Base-by-base conservation (phyloP, 2,888 invertebrate genomes). In the Sympetrum striolatum region DNA sequence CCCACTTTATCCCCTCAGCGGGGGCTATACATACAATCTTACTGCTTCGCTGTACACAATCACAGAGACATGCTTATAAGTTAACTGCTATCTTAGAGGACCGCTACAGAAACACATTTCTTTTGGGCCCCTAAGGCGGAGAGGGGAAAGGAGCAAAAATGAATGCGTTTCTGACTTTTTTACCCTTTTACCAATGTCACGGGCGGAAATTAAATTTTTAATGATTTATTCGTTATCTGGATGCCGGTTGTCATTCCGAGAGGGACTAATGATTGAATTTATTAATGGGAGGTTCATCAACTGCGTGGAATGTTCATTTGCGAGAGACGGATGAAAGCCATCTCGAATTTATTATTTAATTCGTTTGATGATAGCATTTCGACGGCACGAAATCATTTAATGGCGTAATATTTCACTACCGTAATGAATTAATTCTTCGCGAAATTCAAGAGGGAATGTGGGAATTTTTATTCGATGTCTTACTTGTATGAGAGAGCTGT, bases 11-110 rank as follows among this genome's bases (percentile, higher is more conserved):
- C 37, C 86, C 86, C 86, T 22, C 86, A 86, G 86, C 86, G 39
- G 86, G 86, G 86, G 86, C 86, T 86, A 60, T 86, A 60, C 86
- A 86, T 86, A 86, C 86, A 86, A 86, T 86, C 82, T 44, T 82
- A 58, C 35, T 86, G 22, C 37, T 22, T 15, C 82, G 35, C 86
- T 58, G 37, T 31, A 35, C 64, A 64, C 86, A 86, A 86, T 86
- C 64, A 58, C 35, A n/a, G 86, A 60, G 86, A 86, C 86, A 86
- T 86, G 86, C 86, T 60, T 86, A 37, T 64, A 86, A 35, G 86
- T 86, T 86, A 86, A 86, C 86, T 37, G 86, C 60, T 64, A 86
- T 64, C 64, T 25, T 37, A 60, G 35, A 37, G 35, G 86, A 22
- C 60, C 37, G 86, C 35, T 86, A 60, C 86, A 64, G 58, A 58